A percentile compares a stretch with the other conserved stretches of the same genome.
These are phyloP conservation scores for Parnassius orleans DNA, from an alignment of 2,888 invertebrate genomes.

Conservation along the genomic window DNA sequence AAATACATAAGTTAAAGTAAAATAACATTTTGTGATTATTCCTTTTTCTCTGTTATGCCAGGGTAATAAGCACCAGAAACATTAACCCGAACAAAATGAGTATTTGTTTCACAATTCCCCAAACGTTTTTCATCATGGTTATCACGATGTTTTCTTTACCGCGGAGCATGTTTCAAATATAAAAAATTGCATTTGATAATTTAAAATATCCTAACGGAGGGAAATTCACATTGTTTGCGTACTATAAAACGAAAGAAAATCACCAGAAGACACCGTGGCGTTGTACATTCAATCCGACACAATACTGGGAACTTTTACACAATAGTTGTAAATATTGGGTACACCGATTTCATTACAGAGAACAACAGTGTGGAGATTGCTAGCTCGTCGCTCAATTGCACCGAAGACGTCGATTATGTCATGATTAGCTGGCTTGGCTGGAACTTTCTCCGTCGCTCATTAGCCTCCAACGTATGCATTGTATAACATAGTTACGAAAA, in stretches of 20 bases:
- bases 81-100: too few relatives aligned
- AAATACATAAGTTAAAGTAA: too few relatives aligned
- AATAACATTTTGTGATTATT: too few relatives aligned
- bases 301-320: slow-evolving; percentile 36
- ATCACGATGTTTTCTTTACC: neutral
- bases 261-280: neutral
- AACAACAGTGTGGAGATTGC: slow-evolving; percentile 31
- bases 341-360: slow-evolving; percentile 33
- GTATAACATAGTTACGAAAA: slow-evolving; percentile 31
- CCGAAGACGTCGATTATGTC: slow-evolving; percentile 36
- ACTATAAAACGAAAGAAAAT: too few relatives aligned
- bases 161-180: too few relatives aligned
- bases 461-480: slow-evolving; percentile 28
- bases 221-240: too few relatives aligned
- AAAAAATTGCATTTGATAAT: too few relatives aligned
- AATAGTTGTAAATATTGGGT: slow-evolving; percentile 29
- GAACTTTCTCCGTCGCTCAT: slow-evolving; percentile 39
- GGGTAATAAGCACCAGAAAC: too few relatives aligned
- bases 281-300: slow-evolving; percentile 24
- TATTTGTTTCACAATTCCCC: too few relatives aligned
- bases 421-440: slow-evolving; percentile 35
- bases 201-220: too few relatives aligned
- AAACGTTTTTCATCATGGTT: neutral
- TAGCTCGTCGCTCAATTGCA: slow-evolving; percentile 30
- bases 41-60: too few relatives aligned